Base-by-base conservation (phyloP, 1,140 invertebrate genomes). In the Tetragonula clypearis region DNA sequence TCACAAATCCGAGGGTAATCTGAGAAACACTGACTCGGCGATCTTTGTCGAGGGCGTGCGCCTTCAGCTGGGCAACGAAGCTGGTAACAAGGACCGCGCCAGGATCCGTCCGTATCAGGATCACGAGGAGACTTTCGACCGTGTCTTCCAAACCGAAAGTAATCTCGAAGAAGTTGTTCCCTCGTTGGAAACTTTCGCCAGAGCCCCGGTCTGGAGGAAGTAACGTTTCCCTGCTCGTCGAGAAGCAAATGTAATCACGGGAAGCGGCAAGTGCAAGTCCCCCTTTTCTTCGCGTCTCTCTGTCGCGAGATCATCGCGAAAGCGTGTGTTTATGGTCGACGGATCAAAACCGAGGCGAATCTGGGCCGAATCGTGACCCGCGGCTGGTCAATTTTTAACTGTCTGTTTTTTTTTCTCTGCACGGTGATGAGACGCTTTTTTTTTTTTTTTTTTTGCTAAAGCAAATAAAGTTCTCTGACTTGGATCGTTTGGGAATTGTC, bases 261-360 rank as follows among this genome's bases (percentile, higher is more conserved):
- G 35, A 21, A 9, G 17, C 6, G 23, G 17, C 4, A 11, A 49
- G 8, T 49, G 41, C 6, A n/a, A n/a, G 8, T n/a, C 8, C 19
- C 12, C 30, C 21, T 17, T n/a, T 14, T 5, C 6, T 9, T 19
- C 5, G 17, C 2, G 3, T 35, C 26, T 12, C 8, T 19, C 5
- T 26, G 6, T 0, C 14, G 41, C 41, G 65, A 35, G 41, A 55
- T 65, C 15, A 6, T 49, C 26, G 6, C 0, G 21, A 19, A 58
- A 41, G 21, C 77, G 77, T 30, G 68, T 72, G 79, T 82, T 82
- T 74, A 82, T 55, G 69, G 26, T 74, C 49, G 17, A 6, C 17
- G 41, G 79, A 74, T 73, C 26, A 26, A 74, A 60, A 82, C 69
- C 49, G 41, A 9, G 8, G 41, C 8, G 41, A 17, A 62, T 62